Evolutionary conservation across 2,113 vertebrate species (phyloP).

Genomic region (Meleagris gallopavo): DNA sequence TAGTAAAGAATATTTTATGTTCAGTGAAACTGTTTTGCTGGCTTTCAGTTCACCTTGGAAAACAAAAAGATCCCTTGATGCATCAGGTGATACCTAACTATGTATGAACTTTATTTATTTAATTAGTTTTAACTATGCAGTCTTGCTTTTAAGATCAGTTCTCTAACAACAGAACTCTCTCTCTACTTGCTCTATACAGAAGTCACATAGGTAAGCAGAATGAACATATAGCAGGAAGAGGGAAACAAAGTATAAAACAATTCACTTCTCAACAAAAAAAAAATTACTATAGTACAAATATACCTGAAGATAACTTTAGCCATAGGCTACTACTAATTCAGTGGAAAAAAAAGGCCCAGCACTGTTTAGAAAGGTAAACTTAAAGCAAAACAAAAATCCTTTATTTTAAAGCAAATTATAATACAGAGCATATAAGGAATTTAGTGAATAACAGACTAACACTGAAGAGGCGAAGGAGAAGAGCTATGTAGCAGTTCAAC

Average conservation of each 20-base stretch:
- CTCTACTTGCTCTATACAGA: not conserved
- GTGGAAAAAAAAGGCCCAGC: not conserved
- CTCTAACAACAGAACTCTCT: not conserved
- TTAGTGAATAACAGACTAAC: not conserved
- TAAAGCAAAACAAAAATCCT: not conserved
- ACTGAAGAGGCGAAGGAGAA: not conserved
- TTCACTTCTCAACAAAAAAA: not conserved
- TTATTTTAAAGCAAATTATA: not conserved
- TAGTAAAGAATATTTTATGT: not conserved
- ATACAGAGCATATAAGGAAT: rapidly evolving
- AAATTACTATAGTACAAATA: not conserved
- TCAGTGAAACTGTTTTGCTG: not conserved
- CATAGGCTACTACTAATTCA: not conserved
- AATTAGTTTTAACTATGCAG: not conserved
- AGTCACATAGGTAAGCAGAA: not conserved
- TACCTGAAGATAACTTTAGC: not conserved
- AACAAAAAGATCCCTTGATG: not conserved
- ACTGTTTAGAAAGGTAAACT: not conserved
- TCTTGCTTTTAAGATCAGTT: not conserved
- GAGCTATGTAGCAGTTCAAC: not conserved
- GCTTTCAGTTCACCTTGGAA: not conserved
- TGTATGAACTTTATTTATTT: not conserved
- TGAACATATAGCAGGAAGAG: not conserved
- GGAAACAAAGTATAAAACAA: not conserved
- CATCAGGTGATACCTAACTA: not conserved